Conservation (phyloP, 1,140 invertebrate genomes). For the Polypedilum vanderplanki region DNA sequence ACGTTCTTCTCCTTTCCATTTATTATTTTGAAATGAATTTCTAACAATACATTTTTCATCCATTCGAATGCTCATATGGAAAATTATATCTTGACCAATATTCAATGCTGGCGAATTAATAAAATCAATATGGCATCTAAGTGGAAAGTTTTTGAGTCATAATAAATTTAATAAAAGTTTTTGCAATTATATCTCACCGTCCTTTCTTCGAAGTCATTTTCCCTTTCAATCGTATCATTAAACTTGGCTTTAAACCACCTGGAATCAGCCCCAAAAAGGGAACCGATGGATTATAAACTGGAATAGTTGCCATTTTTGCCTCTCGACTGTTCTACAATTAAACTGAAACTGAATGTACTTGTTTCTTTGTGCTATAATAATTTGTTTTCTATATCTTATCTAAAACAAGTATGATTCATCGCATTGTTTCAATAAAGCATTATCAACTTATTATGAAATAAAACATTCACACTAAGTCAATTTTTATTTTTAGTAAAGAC, state of each 20-base stretch:
- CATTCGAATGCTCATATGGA: neutral
- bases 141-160: neutral
- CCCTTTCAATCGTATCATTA: neutral
- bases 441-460: too few relatives aligned
- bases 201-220: neutral
- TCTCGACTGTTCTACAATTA: neutral
- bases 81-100: neutral
- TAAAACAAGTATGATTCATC: too few relatives aligned
- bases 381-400: too few relatives aligned
- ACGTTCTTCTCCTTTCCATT: neutral
- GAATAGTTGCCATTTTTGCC: neutral
- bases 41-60: neutral
- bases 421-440: too few relatives aligned
- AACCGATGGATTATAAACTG: neutral
- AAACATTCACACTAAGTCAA: too few relatives aligned
- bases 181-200: neutral
- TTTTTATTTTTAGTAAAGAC: too few relatives aligned
- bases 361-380: too few relatives aligned
- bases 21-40: neutral
- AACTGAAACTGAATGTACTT: neutral
- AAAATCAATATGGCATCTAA: neutral
- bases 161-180: neutral
- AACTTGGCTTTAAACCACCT: neutral
- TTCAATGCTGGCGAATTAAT: neutral
- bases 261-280: neutral